A percentile compares a stretch with the other conserved stretches of the same genome.
Conservation (phyloP, 1,140 invertebrate genomes). For the Lordiphosa mommai region DNA sequence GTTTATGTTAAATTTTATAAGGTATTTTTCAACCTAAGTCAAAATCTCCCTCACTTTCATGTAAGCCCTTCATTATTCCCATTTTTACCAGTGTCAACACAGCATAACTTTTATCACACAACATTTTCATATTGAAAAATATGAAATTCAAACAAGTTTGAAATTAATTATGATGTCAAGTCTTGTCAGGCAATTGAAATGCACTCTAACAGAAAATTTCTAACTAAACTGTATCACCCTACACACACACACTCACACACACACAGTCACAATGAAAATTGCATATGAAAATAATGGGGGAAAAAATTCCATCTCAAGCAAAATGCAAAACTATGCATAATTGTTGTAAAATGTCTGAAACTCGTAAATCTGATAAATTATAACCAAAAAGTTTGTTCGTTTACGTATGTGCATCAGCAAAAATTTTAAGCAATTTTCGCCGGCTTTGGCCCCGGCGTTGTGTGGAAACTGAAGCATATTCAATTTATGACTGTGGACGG, state of each 20-base stretch:
- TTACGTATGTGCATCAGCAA: conserved; percentile 31
- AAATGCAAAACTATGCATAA: conserved; percentile 56
- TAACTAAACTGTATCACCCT: conserved; percentile 18
- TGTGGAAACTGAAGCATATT: conserved; percentile 55
- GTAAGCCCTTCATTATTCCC: too few relatives aligned
- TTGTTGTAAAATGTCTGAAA: conserved; percentile 55
- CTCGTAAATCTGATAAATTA: conserved; percentile 67
- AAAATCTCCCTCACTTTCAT: too few relatives aligned
- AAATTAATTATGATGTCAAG: conserved; percentile 9
- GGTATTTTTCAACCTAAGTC: too few relatives aligned
- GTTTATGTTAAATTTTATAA: too few relatives aligned
- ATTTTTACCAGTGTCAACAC: too few relatives aligned
- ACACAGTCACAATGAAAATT: neutral
- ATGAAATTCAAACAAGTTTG: neutral
- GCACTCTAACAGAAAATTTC: conserved; percentile 16
- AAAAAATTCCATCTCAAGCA: conserved; percentile 25
- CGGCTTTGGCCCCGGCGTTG: neutral
- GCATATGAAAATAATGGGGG: conserved; percentile 24
- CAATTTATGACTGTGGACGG: conserved; percentile 58
- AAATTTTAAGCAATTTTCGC: conserved; percentile 41
- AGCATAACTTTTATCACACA: neutral
- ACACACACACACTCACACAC: conserved; percentile 1
- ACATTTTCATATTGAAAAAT: neutral
- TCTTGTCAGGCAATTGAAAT: conserved; percentile 24
- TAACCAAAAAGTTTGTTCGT: conserved; percentile 44